These are phyloP conservation scores for Glaucomys volans DNA, from an alignment of 2,113 vertebrate genomes.

Conservation along the genomic window DNA sequence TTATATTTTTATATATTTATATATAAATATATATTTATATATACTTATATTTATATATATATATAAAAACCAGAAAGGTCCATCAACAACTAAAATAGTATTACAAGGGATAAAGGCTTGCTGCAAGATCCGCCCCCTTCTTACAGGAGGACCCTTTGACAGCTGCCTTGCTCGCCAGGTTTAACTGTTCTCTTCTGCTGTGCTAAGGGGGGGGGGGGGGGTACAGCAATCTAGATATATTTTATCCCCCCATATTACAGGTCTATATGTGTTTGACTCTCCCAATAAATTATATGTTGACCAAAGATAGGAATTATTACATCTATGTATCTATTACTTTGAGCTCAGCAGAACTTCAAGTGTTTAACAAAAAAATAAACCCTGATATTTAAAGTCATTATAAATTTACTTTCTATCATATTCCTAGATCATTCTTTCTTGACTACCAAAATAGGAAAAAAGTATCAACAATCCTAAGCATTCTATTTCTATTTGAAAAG, in stretches of 20 bases:
- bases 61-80: too few relatives aligned
- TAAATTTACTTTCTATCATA: not conserved
- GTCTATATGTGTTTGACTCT: not conserved
- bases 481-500: not conserved
- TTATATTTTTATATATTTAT: too few relatives aligned
- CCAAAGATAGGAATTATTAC: not conserved
- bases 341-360: not conserved
- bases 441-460: not conserved
- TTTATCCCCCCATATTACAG: not conserved
- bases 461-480: not conserved
- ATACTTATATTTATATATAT: too few relatives aligned
- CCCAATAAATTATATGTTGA: not conserved
- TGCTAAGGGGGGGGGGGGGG: not conserved
- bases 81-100: too few relatives aligned
- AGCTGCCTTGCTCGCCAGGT: rapidly evolving
- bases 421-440: not conserved
- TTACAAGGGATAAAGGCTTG: too few relatives aligned
- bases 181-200: not conserved
- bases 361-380: not conserved
- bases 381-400: not conserved
- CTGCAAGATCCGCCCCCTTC: not conserved
- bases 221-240: not conserved
- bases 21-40: too few relatives aligned
- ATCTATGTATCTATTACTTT: not conserved
- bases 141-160: not conserved